Evolutionary conservation across 2,797 vertebrate genomes (phyloP), one percentile per base, ranked within the genome.

Genomic region (Nyctalus aviator): DNA sequence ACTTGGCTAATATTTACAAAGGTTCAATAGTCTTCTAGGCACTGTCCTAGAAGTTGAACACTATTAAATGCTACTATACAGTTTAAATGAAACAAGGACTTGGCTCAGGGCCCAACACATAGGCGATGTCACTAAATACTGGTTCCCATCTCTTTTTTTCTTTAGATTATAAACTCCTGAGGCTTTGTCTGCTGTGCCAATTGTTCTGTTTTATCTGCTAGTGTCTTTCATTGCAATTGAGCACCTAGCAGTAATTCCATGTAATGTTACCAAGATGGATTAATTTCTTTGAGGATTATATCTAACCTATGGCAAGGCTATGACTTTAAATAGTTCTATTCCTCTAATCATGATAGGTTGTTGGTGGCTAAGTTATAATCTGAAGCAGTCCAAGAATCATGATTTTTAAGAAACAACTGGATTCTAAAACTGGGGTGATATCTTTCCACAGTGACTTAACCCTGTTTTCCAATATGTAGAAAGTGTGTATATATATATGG

Each of bases 1-100:
- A 89, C 75, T 72, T 91, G 50, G 35, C n/a, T 91, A 91, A 86
- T 32, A 87, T 27, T 92, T 50, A 75, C 1, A 20, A 75, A 77
- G 44, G 11, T 53, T 30, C 5, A 32, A 14, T 44, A 20, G 2
- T 75, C 59, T 44, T 3, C 2, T 44, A 83, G 77, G 10, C 8
- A 71, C 7, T 64, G 35, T 69, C 55, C 9, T 44, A 82, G 37
- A 55, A 72, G 6, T 12, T 78, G 17, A 44, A 85, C 35, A 78
- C 12, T 93, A 68, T 25, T 73, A 71, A 82, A 92, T 20, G n/a
- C 2, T 72, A n/a, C 35, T 46, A 13, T 30, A 50, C 23, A 72
- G 14, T 88, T 94, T 92, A 86, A 93, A 41, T 30, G 3, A 69
- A 95, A 53, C 11, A 15, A 77, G 27, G 23, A 57, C 20, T 69